Evolutionary conservation across 2,888 invertebrate species (phyloP), one percentile per base, ranked within the genome.

Genomic region (Mesochorus sp.): DNA sequence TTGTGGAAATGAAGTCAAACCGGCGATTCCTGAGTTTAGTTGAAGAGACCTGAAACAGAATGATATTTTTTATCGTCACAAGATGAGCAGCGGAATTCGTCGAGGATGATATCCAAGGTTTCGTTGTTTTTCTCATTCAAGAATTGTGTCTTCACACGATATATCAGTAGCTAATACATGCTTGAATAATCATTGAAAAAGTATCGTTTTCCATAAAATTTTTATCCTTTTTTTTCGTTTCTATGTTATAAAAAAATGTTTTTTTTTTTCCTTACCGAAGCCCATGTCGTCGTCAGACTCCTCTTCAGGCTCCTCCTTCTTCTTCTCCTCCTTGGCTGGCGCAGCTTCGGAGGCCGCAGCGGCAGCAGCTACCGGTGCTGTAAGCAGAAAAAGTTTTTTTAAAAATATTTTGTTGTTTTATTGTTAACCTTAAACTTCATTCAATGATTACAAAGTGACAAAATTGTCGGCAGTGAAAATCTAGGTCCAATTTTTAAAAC

Each of bases 211-310:
- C 14, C 8, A 55, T 49, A 19, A 24, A 8, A 66, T 64, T 34
- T 39, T 17, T 28, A n/a, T 68, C 68, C 61, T 28, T 66, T 26
- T 64, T 75, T 51, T 39, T 34, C 1, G n/a, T 71, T 44, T 51
- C 8, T n/a, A 4, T 31, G 68, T 73, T 79, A 57, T 79, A 28
- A 42, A 61, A 10, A 57, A 28, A 51, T 64, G 80, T 26, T 76
- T 64, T 77, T 66, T 64, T 80, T 26, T 76, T 64, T 77, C 64
- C 92, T 92, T 91, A 94, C 96, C 97, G 92, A 98, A 96, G 92
- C 97, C 98, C 97, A 98, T 97, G 92, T 97, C 98, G 85, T 97
- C 97, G 85, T 97, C 97, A 77, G 95, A 95, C 91, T 97, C 96
- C 88, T 95, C 95, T 82, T 95, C 95, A 87, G 95, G 94, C 88